Base-by-base conservation (phyloP, 2,888 invertebrate genomes). In the Perizoma affinitatum region DNA sequence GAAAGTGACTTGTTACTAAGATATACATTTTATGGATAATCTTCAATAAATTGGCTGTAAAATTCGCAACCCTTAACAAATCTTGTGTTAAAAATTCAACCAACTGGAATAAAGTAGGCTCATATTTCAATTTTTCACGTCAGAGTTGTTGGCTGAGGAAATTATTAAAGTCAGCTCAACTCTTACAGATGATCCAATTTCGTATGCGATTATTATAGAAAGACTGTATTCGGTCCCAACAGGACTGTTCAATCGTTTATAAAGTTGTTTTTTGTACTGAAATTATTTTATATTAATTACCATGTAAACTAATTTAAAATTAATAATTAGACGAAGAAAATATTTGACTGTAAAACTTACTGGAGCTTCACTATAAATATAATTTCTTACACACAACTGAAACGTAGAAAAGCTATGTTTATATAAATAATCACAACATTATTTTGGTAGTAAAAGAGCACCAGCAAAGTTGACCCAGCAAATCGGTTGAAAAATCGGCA, bases 1-100 rank as follows among this genome's bases (percentile, higher is more conserved):
- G 22, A 43, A 61, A 62, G 65, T 66, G 65, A 66, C 63, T 63
- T 53, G 54, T 44, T n/a, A 51, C 40, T 7, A 36, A 47, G 57
- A 60, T 62, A 54, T n/a, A n/a, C n/a, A n/a, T n/a, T n/a, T n/a
- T n/a, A n/a, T 22, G 44, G 49, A 61, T 55, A 52, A 54, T 54
- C 60, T 54, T 52, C 44, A 51, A 51, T 54, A 60, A 54, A 57
- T 54, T 46, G 50, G 35, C 49, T 46, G 45, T 40, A 42, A 50
- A 46, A 44, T 43, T 8, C 2, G 36, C 6, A 44, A 52, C 41
- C 44, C 48, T 53, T 36, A 41, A 56, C 41, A 40, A 47, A 42
- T 0, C 22, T 9, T 54, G 10, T 46, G 46, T 34, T 44, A 44
- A 6, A 49, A 56, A 56, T 60, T 54, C 54, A 54, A 49, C 11